phyloP scores from a whole-genome alignment of 2,888 invertebrate species.

The Omphaloscelis lunosa region DNA sequence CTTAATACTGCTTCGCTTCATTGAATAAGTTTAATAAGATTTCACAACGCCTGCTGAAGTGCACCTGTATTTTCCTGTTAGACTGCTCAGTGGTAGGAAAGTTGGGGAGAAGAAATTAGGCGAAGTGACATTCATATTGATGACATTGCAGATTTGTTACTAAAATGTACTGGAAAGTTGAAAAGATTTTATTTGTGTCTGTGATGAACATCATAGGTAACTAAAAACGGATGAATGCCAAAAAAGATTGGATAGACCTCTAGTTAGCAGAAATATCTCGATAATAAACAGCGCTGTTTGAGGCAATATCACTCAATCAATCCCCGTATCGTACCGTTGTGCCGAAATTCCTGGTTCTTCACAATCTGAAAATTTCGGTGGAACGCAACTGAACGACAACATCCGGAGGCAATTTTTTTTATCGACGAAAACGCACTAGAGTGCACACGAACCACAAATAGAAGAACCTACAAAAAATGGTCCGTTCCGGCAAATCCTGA shows the following conservation, averaged over 20 bases:
- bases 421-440: constrained; percentile 25
- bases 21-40: constrained; percentile 69
- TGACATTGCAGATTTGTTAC: constrained; percentile 18
- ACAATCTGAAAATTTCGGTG: neutral
- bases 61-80: constrained; percentile 55
- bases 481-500: constrained; percentile 24
- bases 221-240: neutral
- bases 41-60: constrained; percentile 53
- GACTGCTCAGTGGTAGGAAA: constrained; percentile 31
- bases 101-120: constrained; percentile 43
- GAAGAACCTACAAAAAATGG: constrained; percentile 31
- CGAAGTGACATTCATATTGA: constrained; percentile 46
- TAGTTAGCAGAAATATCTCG: constrained; percentile 24
- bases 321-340: neutral
- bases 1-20: constrained; percentile 66
- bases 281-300: neutral
- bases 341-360: neutral
- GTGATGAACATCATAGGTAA: neutral
- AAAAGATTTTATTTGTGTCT: neutral
- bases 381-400: constrained; percentile 10
- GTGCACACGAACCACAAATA: constrained; percentile 28
- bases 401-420: constrained; percentile 9
- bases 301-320: constrained; percentile 31
- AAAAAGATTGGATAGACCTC: neutral
- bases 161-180: neutral